A percentile compares a stretch with the other conserved stretches of the same genome.
These are phyloP conservation scores for Acronicta psi DNA, from an alignment of 2,888 invertebrate species.

Conservation along the genomic window DNA sequence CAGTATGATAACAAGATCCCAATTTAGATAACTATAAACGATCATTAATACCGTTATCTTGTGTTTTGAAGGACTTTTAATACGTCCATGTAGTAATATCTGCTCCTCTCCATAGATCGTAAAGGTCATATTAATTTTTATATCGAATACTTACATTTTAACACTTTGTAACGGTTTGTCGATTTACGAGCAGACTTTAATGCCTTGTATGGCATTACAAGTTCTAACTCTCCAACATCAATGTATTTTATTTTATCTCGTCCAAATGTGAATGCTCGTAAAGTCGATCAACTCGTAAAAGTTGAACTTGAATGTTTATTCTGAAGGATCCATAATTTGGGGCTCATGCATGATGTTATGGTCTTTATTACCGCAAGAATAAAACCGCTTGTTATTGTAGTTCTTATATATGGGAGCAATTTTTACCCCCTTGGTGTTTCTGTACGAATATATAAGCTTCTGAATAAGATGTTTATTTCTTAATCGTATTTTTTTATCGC, in stretches of 20 bases:
- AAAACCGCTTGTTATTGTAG: constrained; percentile 25
- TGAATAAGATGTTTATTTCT: constrained; percentile 8
- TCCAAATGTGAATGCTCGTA: constrained; percentile 59
- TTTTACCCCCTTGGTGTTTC: constrained; percentile 17
- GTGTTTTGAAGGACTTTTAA: constrained; percentile 1
- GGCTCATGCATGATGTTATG: constrained; percentile 22
- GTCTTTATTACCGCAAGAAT: no score
- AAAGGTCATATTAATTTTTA: constrained; percentile 45
- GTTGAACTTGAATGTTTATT: constrained; percentile 44
- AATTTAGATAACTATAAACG: constrained; percentile 11
- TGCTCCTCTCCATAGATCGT: constrained; percentile 22
- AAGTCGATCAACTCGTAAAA: constrained; percentile 55
- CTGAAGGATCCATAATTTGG: constrained; percentile 25
- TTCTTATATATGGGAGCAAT: constrained; percentile 23
- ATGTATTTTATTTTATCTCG: constrained; percentile 49
- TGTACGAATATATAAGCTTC: constrained; percentile 12
- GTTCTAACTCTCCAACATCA: constrained; percentile 54
- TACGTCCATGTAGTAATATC: not conserved
- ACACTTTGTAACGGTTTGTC: constrained; percentile 49
- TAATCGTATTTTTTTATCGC: no score
- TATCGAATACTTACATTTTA: constrained; percentile 47
- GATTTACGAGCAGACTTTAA: constrained; percentile 59
- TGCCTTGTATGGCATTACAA: constrained; percentile 49
- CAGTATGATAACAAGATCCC: constrained; percentile 9
- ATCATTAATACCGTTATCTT: constrained; percentile 13